Percentiles rank a stretch among this genome's conserved stretches.
phyloP scores from a whole-genome alignment of 2,797 vertebrate genomes.

The Falco cherrug region DNA sequence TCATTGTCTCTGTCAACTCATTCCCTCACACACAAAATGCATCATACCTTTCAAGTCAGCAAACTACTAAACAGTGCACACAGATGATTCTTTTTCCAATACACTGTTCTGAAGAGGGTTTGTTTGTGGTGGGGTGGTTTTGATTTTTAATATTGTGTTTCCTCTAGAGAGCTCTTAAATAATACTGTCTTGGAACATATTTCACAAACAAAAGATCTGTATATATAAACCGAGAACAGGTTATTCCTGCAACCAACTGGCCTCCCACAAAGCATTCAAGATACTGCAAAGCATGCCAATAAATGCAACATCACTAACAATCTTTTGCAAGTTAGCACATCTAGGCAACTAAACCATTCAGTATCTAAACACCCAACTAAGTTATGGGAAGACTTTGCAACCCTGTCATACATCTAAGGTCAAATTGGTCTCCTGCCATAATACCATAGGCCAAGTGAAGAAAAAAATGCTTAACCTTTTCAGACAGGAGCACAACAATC shows the following conservation, averaged over 20 bases:
- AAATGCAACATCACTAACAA: accelerated
- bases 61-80: not conserved
- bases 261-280: not conserved
- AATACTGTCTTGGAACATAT: not conserved
- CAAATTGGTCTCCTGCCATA: not conserved
- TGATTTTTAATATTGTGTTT: not conserved
- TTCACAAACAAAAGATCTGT: not conserved
- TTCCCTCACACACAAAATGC: not conserved
- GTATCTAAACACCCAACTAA: not conserved
- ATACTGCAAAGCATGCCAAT: accelerated
- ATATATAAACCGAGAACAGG: not conserved
- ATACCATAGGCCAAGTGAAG: not conserved
- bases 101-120: not conserved
- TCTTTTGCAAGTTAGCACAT: not conserved
- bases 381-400: not conserved
- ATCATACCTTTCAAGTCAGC: not conserved
- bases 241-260: not conserved
- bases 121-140: not conserved
- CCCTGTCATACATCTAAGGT: not conserved
- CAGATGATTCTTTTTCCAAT: not conserved
- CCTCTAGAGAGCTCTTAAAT: not conserved
- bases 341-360: not conserved
- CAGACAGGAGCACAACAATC: not conserved
- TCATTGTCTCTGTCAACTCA: not conserved
- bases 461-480: not conserved